Evolutionary conservation across 2,113 vertebrate species (phyloP).

Genomic region (Seriola rivoliana): DNA sequence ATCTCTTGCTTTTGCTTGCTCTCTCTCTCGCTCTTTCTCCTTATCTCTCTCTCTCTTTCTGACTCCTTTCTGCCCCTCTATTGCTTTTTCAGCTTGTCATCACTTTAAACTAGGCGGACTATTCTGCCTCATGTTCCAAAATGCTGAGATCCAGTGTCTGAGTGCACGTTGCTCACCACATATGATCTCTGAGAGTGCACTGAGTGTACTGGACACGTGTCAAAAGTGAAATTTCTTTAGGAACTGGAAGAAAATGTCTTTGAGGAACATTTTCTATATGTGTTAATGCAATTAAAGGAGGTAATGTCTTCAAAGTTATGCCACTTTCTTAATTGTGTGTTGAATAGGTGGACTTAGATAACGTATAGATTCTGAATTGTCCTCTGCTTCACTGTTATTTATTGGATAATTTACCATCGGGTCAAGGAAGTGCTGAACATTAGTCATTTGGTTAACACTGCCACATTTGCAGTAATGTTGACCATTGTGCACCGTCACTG

Average conservation of each 20-base stretch:
- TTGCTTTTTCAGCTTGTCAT: slow-evolving; percentile 57
- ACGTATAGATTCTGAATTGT: too few relatives aligned
- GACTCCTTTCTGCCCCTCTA: slow-evolving; percentile 3
- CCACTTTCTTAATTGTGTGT: background rate
- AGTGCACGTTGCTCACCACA: background rate
- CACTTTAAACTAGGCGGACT: slow-evolving; percentile 31
- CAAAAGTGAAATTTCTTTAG: background rate
- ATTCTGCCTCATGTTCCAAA: slow-evolving; percentile 21
- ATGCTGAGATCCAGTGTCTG: slow-evolving; percentile 3
- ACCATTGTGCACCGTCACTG: background rate
- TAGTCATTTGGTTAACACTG: too few relatives aligned
- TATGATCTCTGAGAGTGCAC: background rate
- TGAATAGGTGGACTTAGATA: too few relatives aligned
- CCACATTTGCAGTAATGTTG: background rate
- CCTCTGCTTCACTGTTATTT: background rate
- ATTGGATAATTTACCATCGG: background rate
- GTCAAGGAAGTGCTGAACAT: background rate
- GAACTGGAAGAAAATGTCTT: background rate
- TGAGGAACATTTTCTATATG: background rate
- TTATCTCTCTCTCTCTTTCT: slow-evolving; percentile 19
- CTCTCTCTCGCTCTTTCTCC: slow-evolving; percentile 7
- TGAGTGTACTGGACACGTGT: background rate
- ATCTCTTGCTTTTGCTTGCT: slow-evolving; percentile 29
- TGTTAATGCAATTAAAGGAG: background rate
- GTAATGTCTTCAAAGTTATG: background rate